Base-by-base conservation (phyloP, 2,113 vertebrate species). In the Eurypyga helias region DNA sequence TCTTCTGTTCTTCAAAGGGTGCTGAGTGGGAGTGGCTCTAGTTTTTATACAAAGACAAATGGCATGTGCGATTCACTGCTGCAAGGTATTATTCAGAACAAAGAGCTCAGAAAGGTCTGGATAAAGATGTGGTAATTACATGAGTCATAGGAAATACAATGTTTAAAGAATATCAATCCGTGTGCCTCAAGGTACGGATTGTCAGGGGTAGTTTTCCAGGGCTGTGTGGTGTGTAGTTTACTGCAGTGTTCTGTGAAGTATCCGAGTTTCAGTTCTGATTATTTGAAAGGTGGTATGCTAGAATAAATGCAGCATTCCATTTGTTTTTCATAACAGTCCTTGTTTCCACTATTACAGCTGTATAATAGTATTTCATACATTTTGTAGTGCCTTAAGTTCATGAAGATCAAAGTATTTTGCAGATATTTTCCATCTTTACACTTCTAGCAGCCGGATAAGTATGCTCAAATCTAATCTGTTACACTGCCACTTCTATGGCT, bases 361-460 rank as follows among this genome's bases (percentile, higher is more conserved):
- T 72, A 49, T 85, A 91, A 93, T 69, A 60, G 43, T 21, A 71
- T 90, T 93, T 94, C 33, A 86, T 91, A 23, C 51, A 36, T 93
- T 78, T 89, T 86, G 41, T 25, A 80, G 31, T 21, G 70, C 66
- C 58, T 83, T 69, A 34, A 73, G 31, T 49, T 82, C 43, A 45
- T 41, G 33, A 46, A 93, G 60, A 94, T 89, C 70, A 80, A 89
- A 94, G 61, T 87, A 65, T 94, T 90, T 77, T 87, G 69, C 60
- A 90, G 77, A 48, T 92, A 55, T 75, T 93, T 95, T 93, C 82
- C 54, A 48, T 78, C 83, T 89, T 90, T 89, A 38, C 67, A 45
- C 52, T 89, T 80, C 55, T 33, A 81, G 80, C 67, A 86, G 67
- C 11, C 10, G 8, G 34, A 34, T 60, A 73, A 94, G 66, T 89